Evolutionary conservation across 2,888 invertebrate genomes (phyloP).

Genomic region (Folsomia candida): DNA sequence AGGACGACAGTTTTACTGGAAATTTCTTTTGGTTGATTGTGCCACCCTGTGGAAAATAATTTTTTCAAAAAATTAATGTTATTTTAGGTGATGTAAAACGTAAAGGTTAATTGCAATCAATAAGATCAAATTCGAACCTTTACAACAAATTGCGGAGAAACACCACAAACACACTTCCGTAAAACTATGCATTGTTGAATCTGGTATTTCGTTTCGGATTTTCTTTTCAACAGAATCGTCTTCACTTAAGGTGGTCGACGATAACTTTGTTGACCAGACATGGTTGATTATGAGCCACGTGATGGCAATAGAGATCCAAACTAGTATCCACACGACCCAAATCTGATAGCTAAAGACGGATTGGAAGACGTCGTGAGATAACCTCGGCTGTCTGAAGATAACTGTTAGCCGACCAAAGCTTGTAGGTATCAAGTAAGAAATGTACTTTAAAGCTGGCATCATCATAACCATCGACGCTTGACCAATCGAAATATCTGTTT

Average conservation of each 20-base stretch:
- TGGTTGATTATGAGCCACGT: not conserved
- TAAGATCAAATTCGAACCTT: too few species aligned
- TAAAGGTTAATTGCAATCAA: too few species aligned
- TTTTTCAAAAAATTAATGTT: too few species aligned
- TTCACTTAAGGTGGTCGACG: too few species aligned
- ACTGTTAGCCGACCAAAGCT: constrained; percentile 19
- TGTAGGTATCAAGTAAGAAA: constrained; percentile 27
- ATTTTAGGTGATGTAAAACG: too few species aligned
- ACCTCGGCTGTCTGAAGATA: constrained; percentile 26
- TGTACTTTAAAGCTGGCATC: constrained; percentile 1
- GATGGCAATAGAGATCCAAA: not conserved
- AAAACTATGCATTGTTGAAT: not conserved
- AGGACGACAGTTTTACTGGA: not conserved
- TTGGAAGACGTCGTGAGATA: not conserved
- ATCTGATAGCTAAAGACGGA: constrained; percentile 10
- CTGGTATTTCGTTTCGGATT: too few species aligned
- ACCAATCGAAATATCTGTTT: constrained; percentile 23
- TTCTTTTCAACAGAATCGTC: too few species aligned
- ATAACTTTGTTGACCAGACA: too few species aligned
- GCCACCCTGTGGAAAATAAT: constrained; percentile 13
- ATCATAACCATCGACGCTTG: constrained; percentile 29
- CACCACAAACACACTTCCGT: not conserved
- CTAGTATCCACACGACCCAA: constrained; percentile 13
- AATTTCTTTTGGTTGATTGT: not conserved
- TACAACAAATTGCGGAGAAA: not conserved